Percentiles rank a stretch among this genome's conserved stretches.
These are phyloP conservation scores for Netelia fuscicornis DNA, from an alignment of 2,888 invertebrate genomes.

Conservation along the genomic window DNA sequence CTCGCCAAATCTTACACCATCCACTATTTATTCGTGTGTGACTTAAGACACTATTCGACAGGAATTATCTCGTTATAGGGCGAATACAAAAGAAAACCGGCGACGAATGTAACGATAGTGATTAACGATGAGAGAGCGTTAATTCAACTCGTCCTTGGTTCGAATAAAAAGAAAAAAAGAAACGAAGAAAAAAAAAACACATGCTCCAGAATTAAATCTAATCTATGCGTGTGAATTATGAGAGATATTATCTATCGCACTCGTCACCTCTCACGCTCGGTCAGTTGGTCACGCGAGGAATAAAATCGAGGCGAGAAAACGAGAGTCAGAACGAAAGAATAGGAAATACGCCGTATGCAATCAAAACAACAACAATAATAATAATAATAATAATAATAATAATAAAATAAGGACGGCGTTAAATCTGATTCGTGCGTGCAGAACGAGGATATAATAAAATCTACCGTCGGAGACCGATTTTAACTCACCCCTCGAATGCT, in stretches of 20 bases:
- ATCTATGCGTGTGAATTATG: background rate
- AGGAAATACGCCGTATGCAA: conserved; percentile 20
- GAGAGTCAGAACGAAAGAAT: background rate
- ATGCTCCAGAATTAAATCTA: background rate
- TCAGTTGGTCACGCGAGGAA: background rate
- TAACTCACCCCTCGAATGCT: conserved; percentile 44
- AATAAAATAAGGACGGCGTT: conserved; percentile 23
- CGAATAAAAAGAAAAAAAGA: no score
- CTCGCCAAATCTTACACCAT: background rate
- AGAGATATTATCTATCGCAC: background rate
- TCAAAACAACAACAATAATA: conserved; percentile 20
- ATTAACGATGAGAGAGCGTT: background rate
- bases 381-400: conserved; percentile 28
- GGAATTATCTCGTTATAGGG: no score
- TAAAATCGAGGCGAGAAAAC: background rate
- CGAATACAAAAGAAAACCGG: background rate
- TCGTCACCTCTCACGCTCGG: background rate
- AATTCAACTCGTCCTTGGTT: background rate
- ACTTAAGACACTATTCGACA: no score
- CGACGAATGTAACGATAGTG: background rate
- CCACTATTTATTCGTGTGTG: no score
- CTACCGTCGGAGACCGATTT: conserved; percentile 46
- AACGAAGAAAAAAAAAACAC: background rate
- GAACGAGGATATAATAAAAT: conserved; percentile 65
- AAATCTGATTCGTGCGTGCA: conserved; percentile 61